A percentile compares a stretch with the other conserved stretches of the same genome.
Evolutionary conservation across 2,113 vertebrate species (phyloP).

Genomic region (Strix uralensis): DNA sequence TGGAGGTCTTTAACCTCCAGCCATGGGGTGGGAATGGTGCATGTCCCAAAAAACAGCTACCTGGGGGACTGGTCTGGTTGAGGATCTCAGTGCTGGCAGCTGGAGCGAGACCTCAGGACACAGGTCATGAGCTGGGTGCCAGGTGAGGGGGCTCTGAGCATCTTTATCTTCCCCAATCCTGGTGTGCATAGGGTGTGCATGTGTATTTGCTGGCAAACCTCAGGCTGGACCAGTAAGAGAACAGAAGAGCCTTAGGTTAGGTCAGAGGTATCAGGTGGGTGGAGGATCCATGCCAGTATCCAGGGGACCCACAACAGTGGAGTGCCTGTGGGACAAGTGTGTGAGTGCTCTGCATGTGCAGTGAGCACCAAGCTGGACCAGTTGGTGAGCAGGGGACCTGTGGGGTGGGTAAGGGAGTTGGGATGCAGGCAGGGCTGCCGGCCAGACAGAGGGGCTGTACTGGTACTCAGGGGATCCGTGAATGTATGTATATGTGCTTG

Average conservation of each 20-base stretch:
- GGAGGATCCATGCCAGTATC: background rate
- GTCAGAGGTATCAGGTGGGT: too few species aligned
- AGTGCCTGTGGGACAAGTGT: background rate
- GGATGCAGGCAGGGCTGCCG: background rate
- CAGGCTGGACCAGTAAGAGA: background rate
- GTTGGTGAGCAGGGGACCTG: background rate
- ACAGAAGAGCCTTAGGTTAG: fast-evolving
- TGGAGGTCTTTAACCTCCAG: background rate
- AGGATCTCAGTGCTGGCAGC: background rate
- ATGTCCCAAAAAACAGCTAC: fast-evolving
- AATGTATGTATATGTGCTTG: fast-evolving
- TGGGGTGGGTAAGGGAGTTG: fast-evolving
- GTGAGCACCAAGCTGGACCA: fast-evolving
- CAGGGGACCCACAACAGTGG: fast-evolving
- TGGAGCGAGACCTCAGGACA: background rate
- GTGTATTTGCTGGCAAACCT: background rate
- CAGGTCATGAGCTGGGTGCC: fast-evolving
- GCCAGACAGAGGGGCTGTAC: background rate
- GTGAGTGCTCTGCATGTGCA: background rate
- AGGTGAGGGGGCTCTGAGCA: fast-evolving
- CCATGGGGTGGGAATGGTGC: background rate
- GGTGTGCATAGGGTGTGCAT: fast-evolving
- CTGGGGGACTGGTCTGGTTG: fast-evolving
- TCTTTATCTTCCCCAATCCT: background rate
- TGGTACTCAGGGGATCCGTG: background rate